Evolutionary conservation across 1,140 invertebrate species (phyloP), one percentile per base, ranked within the genome.

Genomic region (Tetramorium alpestre): DNA sequence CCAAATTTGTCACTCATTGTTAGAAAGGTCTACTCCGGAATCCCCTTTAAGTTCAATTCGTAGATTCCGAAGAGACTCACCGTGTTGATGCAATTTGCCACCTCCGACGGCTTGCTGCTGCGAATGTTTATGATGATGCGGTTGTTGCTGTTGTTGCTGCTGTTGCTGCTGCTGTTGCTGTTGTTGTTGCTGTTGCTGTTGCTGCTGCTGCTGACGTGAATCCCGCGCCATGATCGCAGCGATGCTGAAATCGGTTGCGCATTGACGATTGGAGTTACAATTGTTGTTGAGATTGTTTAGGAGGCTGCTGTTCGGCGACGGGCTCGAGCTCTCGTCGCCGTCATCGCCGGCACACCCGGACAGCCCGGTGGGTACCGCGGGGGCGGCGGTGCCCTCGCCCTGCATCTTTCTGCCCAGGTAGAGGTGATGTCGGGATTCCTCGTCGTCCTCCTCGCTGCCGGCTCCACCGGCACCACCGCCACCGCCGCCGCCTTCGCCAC

Each of bases 161-260:
- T 49, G 67, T 0, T 91, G 90, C 3, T 82, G 80, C 54, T 89
- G 87, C 16, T 67, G 81, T 10, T 89, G 87, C 13, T 86, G 80
- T 8, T 86, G 82, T 0, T 88, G 87, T 1, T 91, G 88, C 0
- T 91, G 88, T 8, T 91, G 89, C 1, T 91, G 91, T 10, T 91
- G 89, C 7, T 92, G 91, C 60, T 95, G 94, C 38, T 96, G 96
- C 92, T 97, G 95, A 75, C 96, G 95, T 90, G 96, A 96, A 93
- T 97, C 96, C 80, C 97, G 96, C 75, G 97, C 98, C 98, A 99
- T 99, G 92, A 99, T 99, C 64, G 90, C 90, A 51, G 90, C 90
- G 85, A 91, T 91, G 65, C 90, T 91, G 18, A 99, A 99, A 95
- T 99, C 98, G 89, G 98, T 99, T 89, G 98, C 98, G 94, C 97